Evolutionary conservation across 2,888 invertebrate genomes (phyloP).

Genomic region (Xanthia icteritia): DNA sequence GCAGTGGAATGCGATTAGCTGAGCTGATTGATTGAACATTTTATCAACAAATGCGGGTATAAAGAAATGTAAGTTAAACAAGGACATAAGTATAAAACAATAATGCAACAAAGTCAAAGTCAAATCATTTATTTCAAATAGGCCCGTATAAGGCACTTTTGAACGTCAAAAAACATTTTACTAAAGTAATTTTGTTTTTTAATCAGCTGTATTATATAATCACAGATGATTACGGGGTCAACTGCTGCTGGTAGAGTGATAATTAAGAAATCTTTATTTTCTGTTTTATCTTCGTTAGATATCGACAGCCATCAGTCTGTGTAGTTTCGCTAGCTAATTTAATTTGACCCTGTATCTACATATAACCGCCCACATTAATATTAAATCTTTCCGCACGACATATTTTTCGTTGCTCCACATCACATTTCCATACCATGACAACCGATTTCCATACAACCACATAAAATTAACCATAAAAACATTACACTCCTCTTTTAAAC

Average conservation of each 20-base stretch:
- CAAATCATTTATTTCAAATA: too few relatives aligned
- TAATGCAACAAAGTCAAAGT: too few relatives aligned
- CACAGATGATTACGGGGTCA: neutral
- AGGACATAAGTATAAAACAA: neutral
- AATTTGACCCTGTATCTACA: too few relatives aligned
- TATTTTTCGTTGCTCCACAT: neutral
- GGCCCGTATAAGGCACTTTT: too few relatives aligned
- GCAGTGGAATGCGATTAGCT: neutral
- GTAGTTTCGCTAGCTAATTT: neutral
- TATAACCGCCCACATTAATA: too few relatives aligned
- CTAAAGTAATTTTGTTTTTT: too few relatives aligned
- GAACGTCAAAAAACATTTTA: too few relatives aligned
- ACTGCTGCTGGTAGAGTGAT: neutral
- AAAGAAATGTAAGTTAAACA: too few relatives aligned
- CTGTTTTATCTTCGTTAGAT: too few relatives aligned
- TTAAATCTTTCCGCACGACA: neutral
- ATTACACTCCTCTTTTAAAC: neutral
- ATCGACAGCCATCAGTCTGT: neutral
- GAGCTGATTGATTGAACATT: neutral
- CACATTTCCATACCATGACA: neutral
- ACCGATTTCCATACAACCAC: neutral
- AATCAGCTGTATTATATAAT: neutral
- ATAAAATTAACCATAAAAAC: neutral
- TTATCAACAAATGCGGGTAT: too few relatives aligned
- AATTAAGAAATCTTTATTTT: neutral